phyloP scores from a whole-genome alignment of 2,888 invertebrate genomes.

The Euproctis similis region DNA sequence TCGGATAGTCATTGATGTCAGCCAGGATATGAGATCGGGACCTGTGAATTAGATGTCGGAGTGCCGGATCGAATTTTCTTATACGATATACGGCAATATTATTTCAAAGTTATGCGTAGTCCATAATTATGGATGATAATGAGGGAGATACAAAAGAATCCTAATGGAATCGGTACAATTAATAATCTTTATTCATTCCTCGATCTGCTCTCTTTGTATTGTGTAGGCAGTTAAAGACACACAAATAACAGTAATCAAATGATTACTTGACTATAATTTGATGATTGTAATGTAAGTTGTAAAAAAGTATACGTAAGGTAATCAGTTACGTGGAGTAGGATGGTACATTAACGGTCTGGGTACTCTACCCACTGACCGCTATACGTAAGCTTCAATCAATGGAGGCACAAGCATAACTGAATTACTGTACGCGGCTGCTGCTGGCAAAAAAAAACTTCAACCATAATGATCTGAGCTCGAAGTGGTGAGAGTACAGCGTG shows the following conservation, averaged over 20 bases:
- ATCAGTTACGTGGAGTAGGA: slow-evolving; percentile 17
- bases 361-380: slow-evolving; percentile 22
- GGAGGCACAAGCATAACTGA: slow-evolving; percentile 34
- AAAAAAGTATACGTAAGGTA: slow-evolving; percentile 4
- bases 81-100: too few species aligned
- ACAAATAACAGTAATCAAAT: slow-evolving; percentile 9
- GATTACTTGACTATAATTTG: slow-evolving; percentile 9
- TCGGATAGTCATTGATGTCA: too few species aligned
- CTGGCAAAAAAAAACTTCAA: slow-evolving; percentile 28
- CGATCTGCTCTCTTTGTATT: too few species aligned
- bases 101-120: too few species aligned
- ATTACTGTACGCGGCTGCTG: slow-evolving; percentile 29
- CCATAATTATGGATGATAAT: too few species aligned
- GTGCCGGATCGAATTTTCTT: too few species aligned
- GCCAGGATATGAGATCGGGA: too few species aligned
- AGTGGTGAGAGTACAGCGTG: slow-evolving; percentile 10
- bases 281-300: slow-evolving; percentile 1
- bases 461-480: slow-evolving; percentile 17
- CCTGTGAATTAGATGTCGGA: too few species aligned
- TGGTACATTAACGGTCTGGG: slow-evolving; percentile 16
- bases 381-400: slow-evolving; percentile 30
- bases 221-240: too few species aligned
- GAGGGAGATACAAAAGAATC: too few species aligned
- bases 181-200: too few species aligned
- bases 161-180: too few species aligned